These are phyloP conservation scores for Bombus consobrinus DNA, from an alignment of 1,140 invertebrate genomes.

Conservation along the genomic window DNA sequence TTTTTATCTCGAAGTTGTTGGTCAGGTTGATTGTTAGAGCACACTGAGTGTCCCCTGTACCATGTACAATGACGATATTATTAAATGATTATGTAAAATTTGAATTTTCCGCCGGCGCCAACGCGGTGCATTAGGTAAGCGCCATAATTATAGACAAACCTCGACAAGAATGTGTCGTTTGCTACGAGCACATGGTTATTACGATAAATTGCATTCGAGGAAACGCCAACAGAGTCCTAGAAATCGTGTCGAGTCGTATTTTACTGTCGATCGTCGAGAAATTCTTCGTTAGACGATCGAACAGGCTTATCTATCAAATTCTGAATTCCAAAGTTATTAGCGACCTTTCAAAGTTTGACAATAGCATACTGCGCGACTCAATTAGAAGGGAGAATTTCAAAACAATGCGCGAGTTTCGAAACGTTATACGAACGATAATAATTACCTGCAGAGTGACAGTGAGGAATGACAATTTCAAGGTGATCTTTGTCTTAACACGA, in stretches of 20 bases:
- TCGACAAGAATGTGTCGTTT: conserved; percentile 21
- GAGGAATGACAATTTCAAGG: not conserved
- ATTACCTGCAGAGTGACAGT: not conserved
- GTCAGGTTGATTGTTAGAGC: no score
- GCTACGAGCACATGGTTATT: conserved; percentile 1
- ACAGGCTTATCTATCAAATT: not conserved
- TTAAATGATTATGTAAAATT: conserved; percentile 49
- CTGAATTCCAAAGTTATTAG: not conserved
- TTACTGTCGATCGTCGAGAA: not conserved
- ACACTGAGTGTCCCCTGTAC: not conserved
- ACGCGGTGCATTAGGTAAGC: conserved; percentile 18
- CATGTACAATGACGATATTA: not conserved
- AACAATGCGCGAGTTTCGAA: no score
- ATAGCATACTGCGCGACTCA: no score
- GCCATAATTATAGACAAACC: conserved; percentile 3
- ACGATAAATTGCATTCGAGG: conserved; percentile 33
- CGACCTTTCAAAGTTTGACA: not conserved
- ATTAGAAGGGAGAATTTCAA: no score
- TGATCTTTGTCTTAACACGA: not conserved
- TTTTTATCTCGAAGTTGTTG: no score
- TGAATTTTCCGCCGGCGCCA: conserved; percentile 38
- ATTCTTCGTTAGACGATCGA: not conserved
- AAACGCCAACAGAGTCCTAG: conserved; percentile 1
- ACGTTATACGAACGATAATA: no score
- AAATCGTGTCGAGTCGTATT: not conserved